Conservation (phyloP, 2,888 invertebrate species). For the Copidosoma aretas region DNA sequence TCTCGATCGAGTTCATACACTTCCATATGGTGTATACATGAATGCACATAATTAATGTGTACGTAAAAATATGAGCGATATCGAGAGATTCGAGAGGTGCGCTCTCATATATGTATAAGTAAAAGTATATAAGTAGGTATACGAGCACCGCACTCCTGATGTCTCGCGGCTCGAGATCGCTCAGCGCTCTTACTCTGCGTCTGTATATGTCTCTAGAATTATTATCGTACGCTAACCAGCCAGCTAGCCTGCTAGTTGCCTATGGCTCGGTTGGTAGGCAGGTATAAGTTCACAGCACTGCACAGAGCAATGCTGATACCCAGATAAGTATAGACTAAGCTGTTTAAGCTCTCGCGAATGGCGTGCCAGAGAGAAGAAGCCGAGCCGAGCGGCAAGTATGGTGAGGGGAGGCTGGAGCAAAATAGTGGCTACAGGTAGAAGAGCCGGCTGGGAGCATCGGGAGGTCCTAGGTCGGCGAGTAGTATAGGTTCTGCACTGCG, state of each 20-base stretch:
- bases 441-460: neutral
- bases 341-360: conserved; percentile 13
- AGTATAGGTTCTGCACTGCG: conserved; percentile 1
- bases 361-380: conserved; percentile 29
- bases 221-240: conserved; percentile 38
- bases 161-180: no score
- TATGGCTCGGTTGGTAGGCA: no score
- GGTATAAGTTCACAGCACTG: no score
- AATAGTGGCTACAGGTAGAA: neutral
- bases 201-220: conserved; percentile 35
- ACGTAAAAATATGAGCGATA: conserved; percentile 39
- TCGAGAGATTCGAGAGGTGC: conserved; percentile 24
- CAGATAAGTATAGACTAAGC: no score
- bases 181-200: no score
- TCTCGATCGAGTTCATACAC: neutral
- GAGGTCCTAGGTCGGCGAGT: conserved; percentile 39
- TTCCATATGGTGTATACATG: neutral
- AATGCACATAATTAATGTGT: conserved; percentile 3
- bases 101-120: neutral
- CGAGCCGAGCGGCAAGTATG: neutral
- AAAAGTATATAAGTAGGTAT: no score
- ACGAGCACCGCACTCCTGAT: no score
- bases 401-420: neutral
- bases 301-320: no score
- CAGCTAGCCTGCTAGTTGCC: no score